Conservation (phyloP, 1,140 invertebrate genomes). For the Rhyzopertha dominica region DNA sequence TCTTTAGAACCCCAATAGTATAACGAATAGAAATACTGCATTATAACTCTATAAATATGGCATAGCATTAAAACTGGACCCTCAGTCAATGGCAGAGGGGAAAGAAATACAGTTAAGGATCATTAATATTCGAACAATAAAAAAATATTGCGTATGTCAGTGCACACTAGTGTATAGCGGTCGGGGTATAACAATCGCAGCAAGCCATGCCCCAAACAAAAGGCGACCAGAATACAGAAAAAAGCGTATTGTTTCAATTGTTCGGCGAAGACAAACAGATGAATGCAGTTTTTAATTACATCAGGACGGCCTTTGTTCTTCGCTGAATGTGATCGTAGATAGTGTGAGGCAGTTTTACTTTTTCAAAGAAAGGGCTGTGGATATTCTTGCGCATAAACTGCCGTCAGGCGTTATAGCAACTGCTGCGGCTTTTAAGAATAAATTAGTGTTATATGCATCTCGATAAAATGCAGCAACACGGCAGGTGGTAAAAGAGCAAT, state of each 20-base stretch:
- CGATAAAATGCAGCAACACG: too few relatives aligned
- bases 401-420: too few relatives aligned
- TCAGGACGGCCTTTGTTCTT: slow-evolving; percentile 20
- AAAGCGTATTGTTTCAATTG: slow-evolving; percentile 30
- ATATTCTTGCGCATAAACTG: too few relatives aligned
- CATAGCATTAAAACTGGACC: neutral
- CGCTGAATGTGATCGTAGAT: slow-evolving; percentile 10
- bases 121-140: slow-evolving; percentile 12
- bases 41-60: neutral
- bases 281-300: slow-evolving; percentile 29
- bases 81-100: neutral
- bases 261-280: slow-evolving; percentile 24
- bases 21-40: neutral
- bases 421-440: too few relatives aligned
- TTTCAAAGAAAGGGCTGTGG: too few relatives aligned
- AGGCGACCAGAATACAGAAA: slow-evolving; percentile 13
- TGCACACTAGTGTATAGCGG: slow-evolving; percentile 6
- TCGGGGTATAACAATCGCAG: slow-evolving; percentile 13
- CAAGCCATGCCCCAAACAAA: slow-evolving; percentile 16
- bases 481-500: too few relatives aligned
- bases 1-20: neutral
- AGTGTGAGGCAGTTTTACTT: slow-evolving; percentile 1
- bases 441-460: too few relatives aligned
- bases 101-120: slow-evolving; percentile 7
- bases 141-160: slow-evolving; percentile 10